Base-by-base conservation (phyloP, 1,140 invertebrate genomes). In the Goniozus legneri region DNA sequence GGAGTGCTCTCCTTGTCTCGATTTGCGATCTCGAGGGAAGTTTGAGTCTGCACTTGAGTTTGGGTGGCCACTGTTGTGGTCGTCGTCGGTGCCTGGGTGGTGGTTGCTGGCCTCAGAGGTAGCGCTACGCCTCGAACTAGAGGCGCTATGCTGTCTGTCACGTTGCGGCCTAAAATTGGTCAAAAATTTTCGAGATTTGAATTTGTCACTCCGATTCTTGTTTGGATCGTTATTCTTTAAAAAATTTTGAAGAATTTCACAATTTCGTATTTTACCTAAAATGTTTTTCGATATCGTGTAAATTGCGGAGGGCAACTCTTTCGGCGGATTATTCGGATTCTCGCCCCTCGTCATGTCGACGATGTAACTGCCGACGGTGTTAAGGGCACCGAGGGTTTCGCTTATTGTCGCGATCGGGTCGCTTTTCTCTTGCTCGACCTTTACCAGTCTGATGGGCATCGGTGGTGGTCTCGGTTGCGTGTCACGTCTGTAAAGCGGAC, bases 211-310 rank as follows among this genome's bases (percentile, higher is more conserved):
- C n/a, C n/a, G n/a, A n/a, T n/a, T n/a, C n/a, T n/a, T n/a, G n/a
- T n/a, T n/a, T n/a, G n/a, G n/a, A n/a, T n/a, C n/a, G n/a, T n/a
- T n/a, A n/a, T n/a, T n/a, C n/a, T n/a, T n/a, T n/a, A n/a, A n/a
- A n/a, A n/a, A n/a, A n/a, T n/a, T n/a, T n/a, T n/a, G n/a, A n/a
- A n/a, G n/a, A n/a, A n/a, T n/a, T n/a, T n/a, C n/a, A 27, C 24
- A 27, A 27, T n/a, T 12, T 27, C 12, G 22, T 4, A 40, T 19
- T 18, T 62, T 56, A 15, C 87, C 89, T 7, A 91, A 67, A 27
- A 90, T 86, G 61, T 89, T 89, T 67, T 89, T 89, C 22, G 86
- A 88, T 27, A 91, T 82, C 0, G 86, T 89, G 62, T 89, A 89
- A 20, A 90, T 74, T 1, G 88, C 87, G 42, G 81, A 80, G 14